Base-by-base conservation (phyloP, 1,140 invertebrate species). In the Copidosoma floridanum region DNA sequence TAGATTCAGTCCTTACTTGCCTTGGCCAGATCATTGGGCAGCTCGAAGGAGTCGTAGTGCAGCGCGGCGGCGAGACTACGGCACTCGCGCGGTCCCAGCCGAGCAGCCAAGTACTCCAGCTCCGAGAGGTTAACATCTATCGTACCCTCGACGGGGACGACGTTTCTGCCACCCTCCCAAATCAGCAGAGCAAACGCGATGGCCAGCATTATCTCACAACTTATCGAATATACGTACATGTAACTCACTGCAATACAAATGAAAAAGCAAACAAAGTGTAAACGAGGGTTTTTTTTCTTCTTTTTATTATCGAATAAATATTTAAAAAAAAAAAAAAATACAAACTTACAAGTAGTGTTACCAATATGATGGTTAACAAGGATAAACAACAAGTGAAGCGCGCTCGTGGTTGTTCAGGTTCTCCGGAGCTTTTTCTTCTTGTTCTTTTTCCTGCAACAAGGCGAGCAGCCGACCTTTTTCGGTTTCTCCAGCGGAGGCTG, bases 81-180 rank as follows among this genome's bases (percentile, higher is more conserved):
- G 64, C 85, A 88, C 68, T 86, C 84, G 57, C 74, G 71, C 20
- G 66, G 64, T 50, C 82, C 77, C 27, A 87, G 69, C 68, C 81
- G 82, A 51, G 78, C 73, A 26, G 84, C 81, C 44, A 88, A 68
- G 68, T 85, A 84, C 57, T 82, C 68, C 29, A 85, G 73, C 65
- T 86, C 80, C 4, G 73, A 67, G 14, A 82, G 55, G 75, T 83
- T 85, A 62, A 86, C 70, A 65, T 86, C 85, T 52, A 85, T 79
- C 12, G 82, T 82, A 5, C 64, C 64, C 14, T 51, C 26, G n/a
- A n/a, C n/a, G 41, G 6, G 16, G 16, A 52, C 24, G 35, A 12
- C 4, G 11, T 50, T 61, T 41, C 20, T 29, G 18, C 29, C 16
- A 20, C 16, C 16, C 26, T 47, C 40, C 37, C 23, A 62, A 47